Percentiles rank a stretch among this genome's conserved stretches.
These are phyloP conservation scores for Enteromius fasciolatus DNA, from an alignment of 2,797 vertebrate species.

Conservation along the genomic window DNA sequence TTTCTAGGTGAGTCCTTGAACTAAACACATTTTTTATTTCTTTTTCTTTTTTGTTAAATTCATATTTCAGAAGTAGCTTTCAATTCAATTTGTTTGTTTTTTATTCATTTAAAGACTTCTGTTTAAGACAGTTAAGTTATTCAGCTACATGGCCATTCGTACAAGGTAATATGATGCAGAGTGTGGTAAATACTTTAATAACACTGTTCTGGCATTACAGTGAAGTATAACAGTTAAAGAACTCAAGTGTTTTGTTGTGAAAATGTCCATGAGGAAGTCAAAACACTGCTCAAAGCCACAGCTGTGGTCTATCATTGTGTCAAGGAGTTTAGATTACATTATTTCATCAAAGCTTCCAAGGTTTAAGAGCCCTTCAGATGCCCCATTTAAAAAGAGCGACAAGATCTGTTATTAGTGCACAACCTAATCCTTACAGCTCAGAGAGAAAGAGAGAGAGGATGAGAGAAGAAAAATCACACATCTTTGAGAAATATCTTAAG, in stretches of 20 bases:
- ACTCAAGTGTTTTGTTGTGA: constrained; percentile 26
- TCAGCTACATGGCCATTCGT: constrained; percentile 1
- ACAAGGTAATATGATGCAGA: neutral
- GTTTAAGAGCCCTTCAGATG: constrained; percentile 47
- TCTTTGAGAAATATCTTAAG: constrained; percentile 72
- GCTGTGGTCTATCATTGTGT: constrained; percentile 44
- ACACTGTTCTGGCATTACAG: constrained; percentile 11
- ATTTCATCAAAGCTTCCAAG: constrained; percentile 49
- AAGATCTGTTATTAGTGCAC: constrained; percentile 50
- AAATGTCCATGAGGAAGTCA: constrained; percentile 35
- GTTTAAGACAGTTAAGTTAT: neutral
- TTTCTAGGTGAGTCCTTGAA: too few relatives aligned
- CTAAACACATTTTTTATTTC: too few relatives aligned
- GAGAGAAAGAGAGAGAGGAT: constrained; percentile 23
- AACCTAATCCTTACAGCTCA: constrained; percentile 46
- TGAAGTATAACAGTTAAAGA: constrained; percentile 14
- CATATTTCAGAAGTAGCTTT: too few relatives aligned
- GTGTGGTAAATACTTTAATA: constrained; percentile 8
- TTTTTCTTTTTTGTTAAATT: too few relatives aligned
- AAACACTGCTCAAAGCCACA: constrained; percentile 35
- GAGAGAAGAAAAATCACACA: constrained; percentile 55
- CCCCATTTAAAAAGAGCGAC: constrained; percentile 43
- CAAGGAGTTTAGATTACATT: constrained; percentile 53
- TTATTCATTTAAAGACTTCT: neutral
- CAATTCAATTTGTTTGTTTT: neutral